Evolutionary conservation across 2,888 invertebrate genomes (phyloP).

Genomic region (Chorisops tibialis): DNA sequence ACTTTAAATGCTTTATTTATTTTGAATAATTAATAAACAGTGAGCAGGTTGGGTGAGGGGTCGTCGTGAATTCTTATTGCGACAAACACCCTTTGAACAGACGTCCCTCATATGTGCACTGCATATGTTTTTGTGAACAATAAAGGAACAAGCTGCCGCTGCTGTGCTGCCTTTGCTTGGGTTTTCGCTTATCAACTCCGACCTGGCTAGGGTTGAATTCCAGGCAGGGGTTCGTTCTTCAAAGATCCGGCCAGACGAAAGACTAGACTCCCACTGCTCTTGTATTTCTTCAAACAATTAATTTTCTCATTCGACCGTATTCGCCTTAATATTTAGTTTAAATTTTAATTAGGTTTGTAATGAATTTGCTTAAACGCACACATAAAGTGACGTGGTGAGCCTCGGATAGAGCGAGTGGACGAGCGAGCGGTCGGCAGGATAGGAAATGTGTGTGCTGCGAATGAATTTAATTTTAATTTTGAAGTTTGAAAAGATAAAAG

Average conservation of each 20-base stretch:
- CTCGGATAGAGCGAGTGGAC: background rate
- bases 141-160: conserved; percentile 7
- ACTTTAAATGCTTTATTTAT: conserved; percentile 30
- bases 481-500: conserved; percentile 20
- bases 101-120: no score
- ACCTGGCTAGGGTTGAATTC: background rate
- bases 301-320: conserved; percentile 35
- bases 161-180: background rate
- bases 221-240: background rate
- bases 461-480: conserved; percentile 33
- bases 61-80: background rate
- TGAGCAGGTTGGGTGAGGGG: background rate
- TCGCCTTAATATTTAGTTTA: conserved; percentile 35
- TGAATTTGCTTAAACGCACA: conserved; percentile 35
- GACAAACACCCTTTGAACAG: background rate
- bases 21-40: conserved; percentile 28
- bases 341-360: conserved; percentile 36
- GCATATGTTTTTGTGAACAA: conserved; percentile 23
- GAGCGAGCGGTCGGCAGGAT: background rate
- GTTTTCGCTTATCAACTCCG: conserved; percentile 9
- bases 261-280: conserved; percentile 15
- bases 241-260: conserved; percentile 14
- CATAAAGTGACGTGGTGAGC: conserved; percentile 19
- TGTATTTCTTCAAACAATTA: conserved; percentile 34
- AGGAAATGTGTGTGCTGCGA: conserved; percentile 27